Base-by-base conservation (phyloP, 2,113 vertebrate genomes). In the Pteruthius melanotis region DNA sequence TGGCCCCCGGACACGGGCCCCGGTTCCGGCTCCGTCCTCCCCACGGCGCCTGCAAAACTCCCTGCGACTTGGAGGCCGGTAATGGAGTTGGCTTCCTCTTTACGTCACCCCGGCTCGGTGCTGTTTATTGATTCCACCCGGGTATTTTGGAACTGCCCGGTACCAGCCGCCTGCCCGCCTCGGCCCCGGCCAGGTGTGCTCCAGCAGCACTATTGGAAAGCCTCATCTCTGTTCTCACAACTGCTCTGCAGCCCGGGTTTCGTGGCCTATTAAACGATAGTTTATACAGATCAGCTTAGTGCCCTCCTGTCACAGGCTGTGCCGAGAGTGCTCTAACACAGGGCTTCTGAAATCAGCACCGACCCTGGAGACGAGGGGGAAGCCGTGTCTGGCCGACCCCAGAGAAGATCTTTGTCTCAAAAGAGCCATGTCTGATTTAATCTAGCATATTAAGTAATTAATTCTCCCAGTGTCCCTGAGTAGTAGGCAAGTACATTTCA, bases 111-210 rank as follows among this genome's bases (percentile, higher is more conserved):
- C 35, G 21, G 0, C 42, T 88, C 39, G 28, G 37, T 19, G 83
- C 90, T 93, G 95, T 39, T 93, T 94, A 66, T 91, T 6, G 87
- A 96, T 97, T 91, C 95, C 87, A 7, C 92, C 72, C 57, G 90
- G 87, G 92, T 91, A 14, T 91, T 92, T 87, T 47, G 21, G 27
- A 68, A 6, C 22, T 26, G 78, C 63, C 50, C 17, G 9, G 16
- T 10, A 13, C 15, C 70, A 9, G 19, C 66, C 5, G n/a, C 13
- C 90, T 15, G 84, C 77, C 81, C 3, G 5, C 74, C 82, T 37
- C 76, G n/a, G 70, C 66, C 57, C 74, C 13, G n/a, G 78, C 24
- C 15, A n/a, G 61, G n/a, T 37, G 45, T 0, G 53, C 74, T 88
- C 72, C 63, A 2, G 82, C 85, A 69, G 42, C 64, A 0, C 47